Conservation (phyloP, 2,797 vertebrate species). For the Bovichtus diacanthus region DNA sequence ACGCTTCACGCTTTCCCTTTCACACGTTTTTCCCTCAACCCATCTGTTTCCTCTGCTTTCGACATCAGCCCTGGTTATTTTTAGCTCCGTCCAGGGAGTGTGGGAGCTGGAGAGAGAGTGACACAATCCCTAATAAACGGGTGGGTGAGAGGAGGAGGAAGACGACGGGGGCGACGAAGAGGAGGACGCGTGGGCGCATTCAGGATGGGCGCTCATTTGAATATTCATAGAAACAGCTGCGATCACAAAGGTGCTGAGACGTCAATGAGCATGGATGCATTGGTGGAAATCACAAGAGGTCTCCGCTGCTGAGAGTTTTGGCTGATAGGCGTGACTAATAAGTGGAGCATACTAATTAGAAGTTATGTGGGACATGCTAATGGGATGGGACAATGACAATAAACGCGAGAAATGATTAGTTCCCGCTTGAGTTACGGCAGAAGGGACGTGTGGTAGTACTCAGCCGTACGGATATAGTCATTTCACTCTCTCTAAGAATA, state of each 20-base stretch:
- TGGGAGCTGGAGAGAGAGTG: slow-evolving; percentile 28
- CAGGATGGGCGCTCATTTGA: slow-evolving; percentile 58
- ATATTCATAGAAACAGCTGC: slow-evolving; percentile 73
- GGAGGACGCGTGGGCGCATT: slow-evolving; percentile 53
- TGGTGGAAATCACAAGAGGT: slow-evolving; percentile 40
- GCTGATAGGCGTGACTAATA: slow-evolving; percentile 31
- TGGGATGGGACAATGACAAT: slow-evolving; percentile 4
- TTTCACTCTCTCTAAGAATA: neutral
- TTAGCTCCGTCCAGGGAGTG: slow-evolving; percentile 67
- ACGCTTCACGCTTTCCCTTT: slow-evolving; percentile 19
- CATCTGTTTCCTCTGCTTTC: slow-evolving; percentile 48
- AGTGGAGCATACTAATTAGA: slow-evolving; percentile 46
- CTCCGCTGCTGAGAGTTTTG: neutral
- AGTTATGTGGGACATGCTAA: slow-evolving; percentile 41
- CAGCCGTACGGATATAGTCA: no score
- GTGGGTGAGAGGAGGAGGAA: slow-evolving; percentile 30
- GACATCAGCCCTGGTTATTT: slow-evolving; percentile 73
- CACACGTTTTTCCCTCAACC: slow-evolving; percentile 11
- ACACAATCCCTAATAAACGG: slow-evolving; percentile 59
- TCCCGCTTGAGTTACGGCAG: neutral
- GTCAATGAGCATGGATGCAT: neutral
- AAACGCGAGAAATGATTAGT: slow-evolving; percentile 9
- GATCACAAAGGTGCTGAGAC: slow-evolving; percentile 50
- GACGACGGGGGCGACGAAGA: slow-evolving; percentile 36
- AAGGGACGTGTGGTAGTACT: no score